A percentile compares a stretch with the other conserved stretches of the same genome.
Evolutionary conservation across 2,888 invertebrate species (phyloP).

Genomic region (Zeuzera pyrina): DNA sequence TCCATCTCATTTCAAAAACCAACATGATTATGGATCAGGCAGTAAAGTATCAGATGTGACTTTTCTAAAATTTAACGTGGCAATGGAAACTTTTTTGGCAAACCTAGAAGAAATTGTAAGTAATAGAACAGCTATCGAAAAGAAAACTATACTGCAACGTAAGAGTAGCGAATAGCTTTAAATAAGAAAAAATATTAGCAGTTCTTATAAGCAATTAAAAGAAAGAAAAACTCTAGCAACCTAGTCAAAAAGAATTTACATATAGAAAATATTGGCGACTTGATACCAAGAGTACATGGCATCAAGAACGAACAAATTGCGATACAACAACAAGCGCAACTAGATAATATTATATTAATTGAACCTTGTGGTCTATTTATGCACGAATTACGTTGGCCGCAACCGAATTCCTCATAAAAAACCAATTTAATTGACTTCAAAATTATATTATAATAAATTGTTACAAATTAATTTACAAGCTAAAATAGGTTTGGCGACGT

Average conservation of each 20-base stretch:
- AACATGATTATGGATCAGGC: constrained; percentile 16
- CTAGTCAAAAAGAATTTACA: constrained; percentile 17
- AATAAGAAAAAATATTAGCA: no score
- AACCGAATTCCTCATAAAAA: no score
- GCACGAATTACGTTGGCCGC: no score
- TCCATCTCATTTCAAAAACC: no score
- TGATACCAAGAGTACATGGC: constrained; percentile 12
- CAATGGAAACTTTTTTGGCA: constrained; percentile 12
- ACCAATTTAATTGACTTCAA: no score
- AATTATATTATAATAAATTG: no score
- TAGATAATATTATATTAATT: constrained; percentile 9
- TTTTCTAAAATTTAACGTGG: constrained; percentile 5
- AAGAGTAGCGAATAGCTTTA: constrained; percentile 17
- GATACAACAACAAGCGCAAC: constrained; percentile 7
- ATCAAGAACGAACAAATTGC: no score
- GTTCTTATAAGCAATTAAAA: constrained; percentile 11
- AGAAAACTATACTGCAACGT: constrained; percentile 15
- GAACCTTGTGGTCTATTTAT: no score
- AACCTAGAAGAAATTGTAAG: constrained; percentile 9
- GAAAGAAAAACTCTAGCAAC: constrained; percentile 8
- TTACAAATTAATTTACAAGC: no score
- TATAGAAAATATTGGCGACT: constrained; percentile 12
- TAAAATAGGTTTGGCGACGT: no score
- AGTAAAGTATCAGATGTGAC: constrained; percentile 14
- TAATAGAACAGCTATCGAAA: constrained; percentile 11